These are phyloP conservation scores for Rotaria macrura DNA, from an alignment of 2,888 invertebrate species.

Conservation along the genomic window DNA sequence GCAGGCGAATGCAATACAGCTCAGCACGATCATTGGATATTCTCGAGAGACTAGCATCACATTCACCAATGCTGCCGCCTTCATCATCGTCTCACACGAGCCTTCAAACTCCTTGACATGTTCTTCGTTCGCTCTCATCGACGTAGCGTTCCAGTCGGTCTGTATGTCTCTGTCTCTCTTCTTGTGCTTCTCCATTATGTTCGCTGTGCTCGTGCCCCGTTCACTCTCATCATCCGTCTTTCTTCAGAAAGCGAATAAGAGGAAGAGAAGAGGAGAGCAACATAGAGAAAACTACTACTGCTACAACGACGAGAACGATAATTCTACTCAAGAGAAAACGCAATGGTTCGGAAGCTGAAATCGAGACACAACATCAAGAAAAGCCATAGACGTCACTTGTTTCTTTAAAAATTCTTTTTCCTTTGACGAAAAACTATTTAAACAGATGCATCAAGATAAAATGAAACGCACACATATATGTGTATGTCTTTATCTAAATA, in stretches of 20 bases:
- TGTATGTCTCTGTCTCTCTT: not conserved
- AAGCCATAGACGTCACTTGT: not conserved
- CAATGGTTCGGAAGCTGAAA: not conserved
- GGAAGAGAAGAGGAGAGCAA: not conserved
- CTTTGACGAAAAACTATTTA: not conserved
- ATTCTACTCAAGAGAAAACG: conserved; percentile 15
- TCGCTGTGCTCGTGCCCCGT: not conserved
- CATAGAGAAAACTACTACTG: not conserved
- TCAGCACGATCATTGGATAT: not conserved
- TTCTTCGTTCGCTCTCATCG: not conserved
- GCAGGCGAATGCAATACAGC: not conserved
- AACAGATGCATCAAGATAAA: not conserved
- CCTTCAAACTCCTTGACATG: not conserved
- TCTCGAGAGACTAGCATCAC: not conserved
- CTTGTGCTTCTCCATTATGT: not conserved
- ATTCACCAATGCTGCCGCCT: not conserved
- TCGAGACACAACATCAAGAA: not conserved
- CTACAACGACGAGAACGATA: conserved; percentile 3
- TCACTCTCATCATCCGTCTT: not conserved
- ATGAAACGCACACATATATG: not conserved
- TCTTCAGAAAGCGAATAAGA: not conserved
- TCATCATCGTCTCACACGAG: not conserved
- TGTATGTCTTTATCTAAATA: not conserved
- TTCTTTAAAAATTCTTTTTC: not conserved
- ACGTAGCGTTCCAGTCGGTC: not conserved